These are phyloP conservation scores for Dromococcyx pavoninus DNA, from an alignment of 2,797 vertebrate species.

Conservation along the genomic window DNA sequence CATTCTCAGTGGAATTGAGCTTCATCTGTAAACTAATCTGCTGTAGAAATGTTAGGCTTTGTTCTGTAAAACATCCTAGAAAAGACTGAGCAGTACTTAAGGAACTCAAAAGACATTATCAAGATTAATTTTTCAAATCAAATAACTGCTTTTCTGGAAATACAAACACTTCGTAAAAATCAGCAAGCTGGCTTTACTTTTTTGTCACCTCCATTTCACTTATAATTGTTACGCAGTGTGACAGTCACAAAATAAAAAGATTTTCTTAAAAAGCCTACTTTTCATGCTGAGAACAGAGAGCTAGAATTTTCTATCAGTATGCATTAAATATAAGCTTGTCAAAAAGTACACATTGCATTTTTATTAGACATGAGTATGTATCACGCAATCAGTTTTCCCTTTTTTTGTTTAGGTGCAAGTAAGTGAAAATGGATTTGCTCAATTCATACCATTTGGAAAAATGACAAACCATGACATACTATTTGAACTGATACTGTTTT, in stretches of 20 bases:
- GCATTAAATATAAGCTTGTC: slow-evolving; percentile 69
- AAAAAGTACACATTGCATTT: slow-evolving; percentile 55
- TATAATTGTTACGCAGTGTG: slow-evolving; percentile 67
- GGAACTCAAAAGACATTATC: slow-evolving; percentile 62
- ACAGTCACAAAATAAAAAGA: slow-evolving; percentile 65
- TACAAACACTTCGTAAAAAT: slow-evolving; percentile 51
- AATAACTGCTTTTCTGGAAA: slow-evolving; percentile 55
- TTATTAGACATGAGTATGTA: slow-evolving; percentile 64
- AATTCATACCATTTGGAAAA: slow-evolving; percentile 47
- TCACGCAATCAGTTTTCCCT: slow-evolving; percentile 63
- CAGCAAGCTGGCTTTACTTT: slow-evolving; percentile 33
- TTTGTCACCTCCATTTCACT: slow-evolving; percentile 56
- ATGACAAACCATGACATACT: slow-evolving; percentile 32
- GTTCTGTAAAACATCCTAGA: slow-evolving; percentile 61
- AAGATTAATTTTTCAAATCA: slow-evolving; percentile 71
- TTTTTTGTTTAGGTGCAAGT: slow-evolving; percentile 55
- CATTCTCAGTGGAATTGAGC: slow-evolving; percentile 58
- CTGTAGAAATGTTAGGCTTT: slow-evolving; percentile 64
- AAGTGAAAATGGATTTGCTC: slow-evolving; percentile 65
- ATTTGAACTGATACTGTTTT: slow-evolving; percentile 56
- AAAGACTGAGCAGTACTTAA: slow-evolving; percentile 60
- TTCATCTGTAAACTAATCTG: slow-evolving; percentile 69
- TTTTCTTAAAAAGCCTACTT: slow-evolving; percentile 51
- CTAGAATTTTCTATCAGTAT: slow-evolving; percentile 64
- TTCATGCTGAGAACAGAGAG: slow-evolving; percentile 58